phyloP scores from a whole-genome alignment of 2,113 vertebrate genomes.

The Vidua chalybeata region DNA sequence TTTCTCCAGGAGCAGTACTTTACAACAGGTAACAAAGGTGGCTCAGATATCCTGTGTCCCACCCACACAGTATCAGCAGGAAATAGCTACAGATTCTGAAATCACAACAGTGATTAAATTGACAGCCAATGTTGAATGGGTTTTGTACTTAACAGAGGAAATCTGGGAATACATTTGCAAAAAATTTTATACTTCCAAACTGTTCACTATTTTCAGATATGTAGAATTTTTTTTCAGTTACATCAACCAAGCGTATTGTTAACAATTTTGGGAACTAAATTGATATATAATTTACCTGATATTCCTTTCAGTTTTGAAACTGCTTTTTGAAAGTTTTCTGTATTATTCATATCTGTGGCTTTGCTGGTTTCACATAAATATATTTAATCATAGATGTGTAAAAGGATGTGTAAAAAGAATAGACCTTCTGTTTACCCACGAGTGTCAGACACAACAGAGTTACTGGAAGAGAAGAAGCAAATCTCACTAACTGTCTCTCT shows the following conservation, averaged over 20 bases:
- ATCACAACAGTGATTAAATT: not conserved
- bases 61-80: not conserved
- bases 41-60: not conserved
- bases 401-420: not conserved
- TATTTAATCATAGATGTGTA: not conserved
- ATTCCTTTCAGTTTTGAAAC: not conserved
- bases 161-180: not conserved
- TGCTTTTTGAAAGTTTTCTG: not conserved
- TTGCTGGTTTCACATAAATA: not conserved
- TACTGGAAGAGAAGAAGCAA: not conserved
- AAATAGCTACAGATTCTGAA: not conserved
- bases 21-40: not conserved
- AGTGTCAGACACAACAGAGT: not conserved
- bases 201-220: not conserved
- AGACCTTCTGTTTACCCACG: not conserved
- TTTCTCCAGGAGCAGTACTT: not conserved
- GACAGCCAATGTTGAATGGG: accelerated
- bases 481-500: not conserved
- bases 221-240: not conserved
- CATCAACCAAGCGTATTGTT: not conserved
- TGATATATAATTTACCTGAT: not conserved
- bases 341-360: not conserved
- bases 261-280: not conserved
- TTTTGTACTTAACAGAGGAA: not conserved
- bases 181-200: not conserved